Base-by-base conservation (phyloP, 2,797 vertebrate species). In the Anguilla pacifica region DNA sequence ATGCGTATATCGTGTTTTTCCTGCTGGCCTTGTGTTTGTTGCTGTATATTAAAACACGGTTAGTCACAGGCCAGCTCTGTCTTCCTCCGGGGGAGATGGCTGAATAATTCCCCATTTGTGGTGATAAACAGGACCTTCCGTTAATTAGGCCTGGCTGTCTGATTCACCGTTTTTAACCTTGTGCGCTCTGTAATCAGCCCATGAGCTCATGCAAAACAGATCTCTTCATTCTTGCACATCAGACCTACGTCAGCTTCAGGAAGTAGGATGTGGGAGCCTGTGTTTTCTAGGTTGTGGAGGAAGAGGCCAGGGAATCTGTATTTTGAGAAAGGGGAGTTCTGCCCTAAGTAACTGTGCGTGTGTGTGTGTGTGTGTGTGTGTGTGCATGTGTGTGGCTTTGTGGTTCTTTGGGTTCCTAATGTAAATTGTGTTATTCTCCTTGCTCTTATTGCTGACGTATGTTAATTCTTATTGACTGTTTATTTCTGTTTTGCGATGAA, bases 121-220 rank as follows among this genome's bases (percentile, higher is more conserved):
- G 79, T 83, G 83, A 55, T 86, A 77, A 61, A 83, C 77, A 70
- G 35, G 84, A 83, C 84, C 57, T 88, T 88, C 19, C 85, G 43
- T 88, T 88, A 86, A 88, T 88, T 67, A 88, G 67, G 43, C 82
- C 84, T 82, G 72, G 57, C 84, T 86, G 74, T 82, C 57, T 86
- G 79, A 88, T 83, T 88, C 49, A 72, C 85, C n/a, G 28, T 72
- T 88, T 70, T 88, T 88, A 86, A 86, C 59, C 84, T 86, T 83
- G 84, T 83, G 84, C 43, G 57, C 84, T 88, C 53, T 53, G 13
- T 72, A 88, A 88, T 88, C 88, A 86, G 64, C 77, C 61, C 70
- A 59, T 28, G 85, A 83, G 85, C 85, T 88, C 88, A 83, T 70
- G 87, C 77, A 28, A 74, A 83, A 82, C 77, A 70, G 39, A 86